Percentiles rank a stretch among this genome's conserved stretches.
Conservation (phyloP, 1,140 invertebrate genomes). For the Eriosoma lanigerum region DNA sequence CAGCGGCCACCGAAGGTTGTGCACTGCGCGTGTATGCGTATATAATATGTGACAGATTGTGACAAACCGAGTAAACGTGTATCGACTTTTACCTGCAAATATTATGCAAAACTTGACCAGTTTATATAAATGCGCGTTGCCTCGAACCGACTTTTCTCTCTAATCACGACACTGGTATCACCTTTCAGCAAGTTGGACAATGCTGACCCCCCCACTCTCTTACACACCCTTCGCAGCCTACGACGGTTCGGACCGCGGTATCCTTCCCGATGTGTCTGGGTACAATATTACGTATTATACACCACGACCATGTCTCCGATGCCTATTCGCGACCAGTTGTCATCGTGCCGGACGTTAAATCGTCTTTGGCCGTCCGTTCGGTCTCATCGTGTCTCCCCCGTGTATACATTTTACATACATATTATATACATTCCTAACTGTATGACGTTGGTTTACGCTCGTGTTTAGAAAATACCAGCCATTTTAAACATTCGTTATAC, state of each 20-base stretch:
- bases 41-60: constrained; percentile 24
- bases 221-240: too few relatives aligned
- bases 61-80: constrained; percentile 37
- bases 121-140: constrained; percentile 9
- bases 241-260: background rate
- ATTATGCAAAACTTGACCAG: constrained; percentile 50
- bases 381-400: background rate
- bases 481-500: background rate
- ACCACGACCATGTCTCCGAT: background rate
- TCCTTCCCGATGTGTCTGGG: background rate
- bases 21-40: background rate
- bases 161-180: constrained; percentile 49
- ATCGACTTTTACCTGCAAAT: constrained; percentile 38
- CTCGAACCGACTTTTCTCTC: constrained; percentile 28
- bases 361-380: background rate
- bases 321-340: background rate
- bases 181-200: constrained; percentile 23
- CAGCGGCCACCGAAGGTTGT: constrained; percentile 2
- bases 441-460: background rate
- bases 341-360: constrained; percentile 20
- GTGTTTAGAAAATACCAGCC: background rate
- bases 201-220: background rate
- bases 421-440: too few relatives aligned
- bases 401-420: too few relatives aligned
- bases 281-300: background rate